Percentiles rank a stretch among this genome's conserved stretches.
phyloP scores from a whole-genome alignment of 1,140 invertebrate species.

The Chrysopa pallens region DNA sequence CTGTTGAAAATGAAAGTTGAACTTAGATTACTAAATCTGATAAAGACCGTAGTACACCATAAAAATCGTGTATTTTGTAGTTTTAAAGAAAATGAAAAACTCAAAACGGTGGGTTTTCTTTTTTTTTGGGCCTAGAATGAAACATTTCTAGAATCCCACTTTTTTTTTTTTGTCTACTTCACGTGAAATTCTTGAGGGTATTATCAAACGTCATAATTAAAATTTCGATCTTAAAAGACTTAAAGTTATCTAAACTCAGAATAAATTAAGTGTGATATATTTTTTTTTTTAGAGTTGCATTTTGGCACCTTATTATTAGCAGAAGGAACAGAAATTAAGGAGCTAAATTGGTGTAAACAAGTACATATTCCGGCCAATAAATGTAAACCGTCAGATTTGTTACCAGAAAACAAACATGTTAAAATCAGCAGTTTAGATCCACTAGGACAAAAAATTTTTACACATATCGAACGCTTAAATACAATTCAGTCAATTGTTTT shows the following conservation, averaged over 20 bases:
- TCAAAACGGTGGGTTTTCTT: too few species aligned
- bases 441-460: conserved; percentile 73
- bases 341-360: conserved; percentile 65
- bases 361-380: conserved; percentile 60
- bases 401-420: conserved; percentile 51
- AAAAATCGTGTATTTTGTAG: conserved; percentile 3
- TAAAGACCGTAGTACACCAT: too few species aligned
- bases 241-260: too few species aligned
- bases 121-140: too few species aligned
- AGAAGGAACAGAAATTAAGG: conserved; percentile 49
- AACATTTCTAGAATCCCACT: too few species aligned
- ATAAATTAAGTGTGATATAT: conserved; percentile 1
- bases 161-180: too few species aligned
- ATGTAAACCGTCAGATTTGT: conserved; percentile 37
- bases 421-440: conserved; percentile 59
- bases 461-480: conserved; percentile 74
- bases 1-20: too few species aligned
- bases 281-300: conserved; percentile 43
- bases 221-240: too few species aligned
- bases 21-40: too few species aligned
- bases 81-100: too few species aligned
- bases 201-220: too few species aligned
- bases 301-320: conserved; percentile 68
- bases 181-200: too few species aligned
- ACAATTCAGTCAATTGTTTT: conserved; percentile 93